Base-by-base conservation (phyloP, 2,888 invertebrate species). In the Subacronicta megacephala region DNA sequence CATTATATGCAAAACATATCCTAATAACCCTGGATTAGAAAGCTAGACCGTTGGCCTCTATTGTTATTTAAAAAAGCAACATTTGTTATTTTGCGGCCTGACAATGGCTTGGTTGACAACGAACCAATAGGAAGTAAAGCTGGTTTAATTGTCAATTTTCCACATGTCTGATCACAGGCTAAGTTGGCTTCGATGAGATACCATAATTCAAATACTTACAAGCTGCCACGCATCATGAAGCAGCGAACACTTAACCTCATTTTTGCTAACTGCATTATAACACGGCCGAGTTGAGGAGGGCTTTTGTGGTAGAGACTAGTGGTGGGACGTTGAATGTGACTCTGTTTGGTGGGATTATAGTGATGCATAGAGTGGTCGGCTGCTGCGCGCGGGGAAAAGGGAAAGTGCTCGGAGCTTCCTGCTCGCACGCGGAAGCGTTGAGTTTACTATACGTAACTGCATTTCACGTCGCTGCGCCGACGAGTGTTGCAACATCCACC, bases 331-430 rank as follows among this genome's bases (percentile, higher is more conserved):
- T 64, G 64, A 75, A 70, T 72, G 67, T 61, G 51, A 65, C 57
- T 81, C 45, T 45, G 70, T 78, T 82, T 74, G 77, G 87, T 75
- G 63, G 88, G 84, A 75, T 90, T 85, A 88, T 88, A 88, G 70
- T 84, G 86, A 86, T 90, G 89, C 88, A 89, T 88, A 85, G 83
- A 80, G 85, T 81, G 81, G 82, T 86, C 84, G 90, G 91, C 92
- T 92, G 92, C 92, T 92, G 93, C 90, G 90, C 89, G 79, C 88
- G 82, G 90, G 92, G 90, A 92, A 94, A 93, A 93, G 93, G 92
- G 93, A 94, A 94, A 94, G 93, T 93, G 90, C 80, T 81, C 79
- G 82, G 80, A 63, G 87, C 88, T 94, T 93, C 93, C 93, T 93
- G 93, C 90, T 93, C 80, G 85, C 88, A 89, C 89, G 88, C 93